Percentiles rank a stretch among this genome's conserved stretches.
These are phyloP conservation scores for Sinocyclocheilus rhinocerous DNA, from an alignment of 2,113 vertebrate species.

Conservation along the genomic window DNA sequence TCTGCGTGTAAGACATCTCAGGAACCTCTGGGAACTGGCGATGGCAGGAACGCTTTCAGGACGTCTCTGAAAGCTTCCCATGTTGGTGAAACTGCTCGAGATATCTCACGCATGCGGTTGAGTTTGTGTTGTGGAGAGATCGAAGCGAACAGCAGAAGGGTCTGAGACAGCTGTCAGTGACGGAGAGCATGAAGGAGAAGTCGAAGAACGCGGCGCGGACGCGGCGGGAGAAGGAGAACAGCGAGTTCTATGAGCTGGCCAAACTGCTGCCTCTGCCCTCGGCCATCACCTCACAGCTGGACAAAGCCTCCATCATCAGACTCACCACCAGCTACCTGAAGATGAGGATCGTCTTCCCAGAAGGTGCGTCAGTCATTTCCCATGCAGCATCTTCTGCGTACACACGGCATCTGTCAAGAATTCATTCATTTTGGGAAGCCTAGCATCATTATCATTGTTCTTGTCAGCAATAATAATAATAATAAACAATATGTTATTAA, in stretches of 20 bases:
- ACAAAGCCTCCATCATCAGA: slow-evolving; percentile 98
- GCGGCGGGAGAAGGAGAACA: slow-evolving; percentile 97
- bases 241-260: slow-evolving; percentile 98
- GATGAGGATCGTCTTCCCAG: slow-evolving; percentile 95
- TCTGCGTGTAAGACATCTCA: slow-evolving; percentile 43
- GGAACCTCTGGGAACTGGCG: not conserved
- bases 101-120: not conserved
- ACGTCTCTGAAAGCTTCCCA: not conserved
- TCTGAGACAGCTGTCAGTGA: not conserved
- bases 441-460: too few relatives aligned
- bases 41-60: not conserved
- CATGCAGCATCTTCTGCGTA: not conserved
- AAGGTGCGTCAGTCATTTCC: slow-evolving; percentile 71
- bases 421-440: not conserved
- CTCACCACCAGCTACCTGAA: slow-evolving; percentile 98
- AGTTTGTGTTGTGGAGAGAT: slow-evolving; percentile 40
- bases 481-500: not conserved
- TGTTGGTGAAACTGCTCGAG: slow-evolving; percentile 20
- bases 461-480: not conserved
- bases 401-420: not conserved
- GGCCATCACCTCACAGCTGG: slow-evolving; percentile 98
- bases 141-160: slow-evolving; percentile 24
- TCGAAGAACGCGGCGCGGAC: slow-evolving; percentile 98
- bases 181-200: slow-evolving; percentile 92
- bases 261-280: slow-evolving; percentile 96